A percentile compares a stretch with the other conserved stretches of the same genome.
Conservation (phyloP, 2,888 invertebrate genomes). For the Dromius quadrimaculatus region DNA sequence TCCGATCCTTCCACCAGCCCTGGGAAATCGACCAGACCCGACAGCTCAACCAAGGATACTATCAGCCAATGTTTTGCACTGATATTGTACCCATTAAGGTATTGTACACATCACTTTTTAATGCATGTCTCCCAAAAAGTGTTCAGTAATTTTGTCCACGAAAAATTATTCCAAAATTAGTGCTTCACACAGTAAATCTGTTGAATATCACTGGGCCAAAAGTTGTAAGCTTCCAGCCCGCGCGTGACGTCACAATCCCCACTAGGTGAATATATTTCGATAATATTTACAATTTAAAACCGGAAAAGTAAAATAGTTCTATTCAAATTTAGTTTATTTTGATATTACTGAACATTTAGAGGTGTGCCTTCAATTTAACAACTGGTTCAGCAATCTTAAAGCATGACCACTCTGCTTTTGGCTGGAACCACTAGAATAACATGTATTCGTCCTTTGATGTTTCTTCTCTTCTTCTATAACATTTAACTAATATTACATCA, state of each 20-base stretch:
- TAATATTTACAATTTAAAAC: no score
- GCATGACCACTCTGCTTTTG: slow-evolving; percentile 43
- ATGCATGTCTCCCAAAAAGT: background rate
- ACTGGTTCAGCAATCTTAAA: slow-evolving; percentile 17
- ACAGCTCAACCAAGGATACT: slow-evolving; percentile 61
- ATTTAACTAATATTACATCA: background rate
- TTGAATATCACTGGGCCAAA: no score
- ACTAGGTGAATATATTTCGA: no score
- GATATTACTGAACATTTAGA: background rate
- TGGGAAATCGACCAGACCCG: slow-evolving; percentile 77
- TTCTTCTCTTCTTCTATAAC: slow-evolving; percentile 1
- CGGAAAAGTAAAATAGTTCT: no score
- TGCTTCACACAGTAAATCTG: no score
- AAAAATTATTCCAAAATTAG: no score
- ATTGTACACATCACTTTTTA: slow-evolving; percentile 54
- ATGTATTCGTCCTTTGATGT: slow-evolving; percentile 15
- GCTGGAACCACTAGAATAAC: slow-evolving; percentile 27
- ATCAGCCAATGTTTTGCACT: slow-evolving; percentile 64
- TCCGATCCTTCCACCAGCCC: slow-evolving; percentile 75
- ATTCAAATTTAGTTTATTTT: no score
- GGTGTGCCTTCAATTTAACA: background rate
- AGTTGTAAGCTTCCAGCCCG: no score
- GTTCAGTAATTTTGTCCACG: no score
- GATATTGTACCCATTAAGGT: slow-evolving; percentile 72
- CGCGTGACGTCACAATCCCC: no score